These are phyloP conservation scores for Nothoprocta perdicaria DNA, from an alignment of 2,113 vertebrate species.

Conservation along the genomic window DNA sequence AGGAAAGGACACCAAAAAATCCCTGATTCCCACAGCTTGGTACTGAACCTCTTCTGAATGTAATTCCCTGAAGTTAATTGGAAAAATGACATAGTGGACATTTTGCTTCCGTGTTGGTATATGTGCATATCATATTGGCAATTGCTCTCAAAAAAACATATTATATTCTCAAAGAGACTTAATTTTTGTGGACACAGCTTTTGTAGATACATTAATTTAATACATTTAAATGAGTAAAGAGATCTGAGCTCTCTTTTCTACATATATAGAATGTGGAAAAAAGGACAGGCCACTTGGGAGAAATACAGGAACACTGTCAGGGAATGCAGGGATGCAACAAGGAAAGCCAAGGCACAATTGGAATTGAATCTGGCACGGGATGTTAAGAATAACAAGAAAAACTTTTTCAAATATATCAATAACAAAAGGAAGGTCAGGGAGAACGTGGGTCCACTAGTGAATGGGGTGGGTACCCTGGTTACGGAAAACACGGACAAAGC, in stretches of 20 bases:
- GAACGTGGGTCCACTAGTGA: no score
- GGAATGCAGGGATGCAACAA: no score
- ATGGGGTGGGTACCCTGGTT: no score
- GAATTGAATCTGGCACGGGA: no score
- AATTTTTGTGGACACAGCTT: neutral
- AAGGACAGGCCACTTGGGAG: no score
- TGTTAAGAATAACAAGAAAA: no score
- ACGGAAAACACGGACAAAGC: no score
- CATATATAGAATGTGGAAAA: no score
- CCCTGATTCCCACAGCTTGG: neutral
- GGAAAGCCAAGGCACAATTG: no score
- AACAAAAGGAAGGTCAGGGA: no score
- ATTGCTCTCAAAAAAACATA: neutral
- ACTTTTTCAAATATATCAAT: no score
- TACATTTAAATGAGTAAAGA: neutral
- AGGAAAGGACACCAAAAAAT: neutral
- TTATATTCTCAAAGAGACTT: neutral
- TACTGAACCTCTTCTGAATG: neutral
- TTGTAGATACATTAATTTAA: neutral
- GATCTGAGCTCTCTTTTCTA: accelerated
- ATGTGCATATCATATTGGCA: neutral
- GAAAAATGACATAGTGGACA: neutral
- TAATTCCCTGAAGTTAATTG: accelerated
- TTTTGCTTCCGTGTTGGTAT: neutral
- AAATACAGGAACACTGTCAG: no score